Conservation (phyloP, 2,113 vertebrate species). For the Eleginops maclovinus region DNA sequence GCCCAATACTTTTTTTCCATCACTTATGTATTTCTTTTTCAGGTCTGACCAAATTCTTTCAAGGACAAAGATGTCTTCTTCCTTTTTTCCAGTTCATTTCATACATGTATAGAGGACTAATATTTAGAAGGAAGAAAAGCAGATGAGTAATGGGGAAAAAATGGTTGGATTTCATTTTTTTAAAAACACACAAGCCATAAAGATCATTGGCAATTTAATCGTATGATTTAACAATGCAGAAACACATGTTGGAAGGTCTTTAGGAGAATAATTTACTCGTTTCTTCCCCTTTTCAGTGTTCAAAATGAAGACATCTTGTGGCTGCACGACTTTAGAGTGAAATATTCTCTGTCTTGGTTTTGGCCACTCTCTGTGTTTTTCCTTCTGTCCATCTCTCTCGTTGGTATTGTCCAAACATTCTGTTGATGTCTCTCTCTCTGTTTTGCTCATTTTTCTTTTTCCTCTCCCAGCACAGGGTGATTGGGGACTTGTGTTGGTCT, state of each 20-base stretch:
- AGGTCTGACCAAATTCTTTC: neutral
- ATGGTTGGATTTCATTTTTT: neutral
- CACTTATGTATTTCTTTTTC: too few relatives aligned
- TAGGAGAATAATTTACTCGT: neutral
- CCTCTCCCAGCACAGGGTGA: conserved; percentile 57
- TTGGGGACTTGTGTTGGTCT: conserved; percentile 64
- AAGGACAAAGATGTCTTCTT: neutral
- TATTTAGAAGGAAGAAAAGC: neutral
- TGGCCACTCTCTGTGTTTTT: conserved; percentile 47
- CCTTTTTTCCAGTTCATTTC: neutral
- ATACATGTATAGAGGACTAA: neutral
- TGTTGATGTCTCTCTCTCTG: conserved; percentile 73
- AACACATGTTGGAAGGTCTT: neutral
- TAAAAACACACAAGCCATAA: neutral
- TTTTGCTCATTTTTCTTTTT: conserved; percentile 70
- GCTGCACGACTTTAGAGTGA: conserved; percentile 15
- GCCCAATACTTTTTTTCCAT: neutral
- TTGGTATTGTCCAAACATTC: conserved; percentile 68
- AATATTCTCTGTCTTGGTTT: conserved; percentile 28
- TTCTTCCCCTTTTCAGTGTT: neutral
- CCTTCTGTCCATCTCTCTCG: conserved; percentile 51
- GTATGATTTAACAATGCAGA: neutral
- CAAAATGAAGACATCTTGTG: conserved; percentile 37
- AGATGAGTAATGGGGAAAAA: neutral
- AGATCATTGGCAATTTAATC: neutral